Conservation (phyloP, 2,113 vertebrate species). For the Mus musculus region DNA sequence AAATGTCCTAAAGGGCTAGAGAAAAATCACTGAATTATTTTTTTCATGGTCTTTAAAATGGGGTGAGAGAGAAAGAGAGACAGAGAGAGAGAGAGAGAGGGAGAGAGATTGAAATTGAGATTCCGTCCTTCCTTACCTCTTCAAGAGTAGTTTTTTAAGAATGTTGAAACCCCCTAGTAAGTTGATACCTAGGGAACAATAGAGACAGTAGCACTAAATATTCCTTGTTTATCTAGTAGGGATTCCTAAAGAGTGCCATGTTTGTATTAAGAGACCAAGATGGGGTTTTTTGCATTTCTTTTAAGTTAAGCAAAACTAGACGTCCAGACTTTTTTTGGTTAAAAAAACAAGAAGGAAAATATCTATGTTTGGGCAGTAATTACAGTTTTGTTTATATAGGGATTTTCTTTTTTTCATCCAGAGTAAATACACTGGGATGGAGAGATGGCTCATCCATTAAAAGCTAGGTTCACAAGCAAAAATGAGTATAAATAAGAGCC, state of each 20-base stretch:
- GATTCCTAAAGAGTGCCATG: background rate
- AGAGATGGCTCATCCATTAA: background rate
- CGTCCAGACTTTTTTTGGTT: slow-evolving; percentile 8
- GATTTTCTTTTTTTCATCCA: background rate
- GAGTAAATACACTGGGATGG: background rate
- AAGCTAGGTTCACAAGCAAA: background rate
- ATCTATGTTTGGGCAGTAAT: background rate
- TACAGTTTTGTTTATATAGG: slow-evolving; percentile 12
- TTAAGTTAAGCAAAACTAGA: slow-evolving; percentile 34
- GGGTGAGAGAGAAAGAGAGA: accelerated
- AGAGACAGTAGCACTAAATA: background rate
- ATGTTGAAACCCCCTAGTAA: background rate
- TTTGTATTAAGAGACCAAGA: background rate
- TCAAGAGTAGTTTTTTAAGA: slow-evolving; percentile 37
- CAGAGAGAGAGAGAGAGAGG: background rate
- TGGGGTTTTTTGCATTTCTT: slow-evolving; percentile 45
- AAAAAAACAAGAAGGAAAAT: background rate
- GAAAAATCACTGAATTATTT: background rate
- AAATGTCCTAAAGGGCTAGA: background rate
- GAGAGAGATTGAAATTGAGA: background rate
- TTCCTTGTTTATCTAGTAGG: background rate
- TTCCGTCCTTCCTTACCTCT: slow-evolving; percentile 3
- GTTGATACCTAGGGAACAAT: background rate
- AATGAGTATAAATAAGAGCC: slow-evolving; percentile 32
- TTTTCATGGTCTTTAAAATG: background rate